Evolutionary conservation across 2,888 invertebrate species (phyloP), one percentile per base, ranked within the genome.

Genomic region (Apamea sordens): DNA sequence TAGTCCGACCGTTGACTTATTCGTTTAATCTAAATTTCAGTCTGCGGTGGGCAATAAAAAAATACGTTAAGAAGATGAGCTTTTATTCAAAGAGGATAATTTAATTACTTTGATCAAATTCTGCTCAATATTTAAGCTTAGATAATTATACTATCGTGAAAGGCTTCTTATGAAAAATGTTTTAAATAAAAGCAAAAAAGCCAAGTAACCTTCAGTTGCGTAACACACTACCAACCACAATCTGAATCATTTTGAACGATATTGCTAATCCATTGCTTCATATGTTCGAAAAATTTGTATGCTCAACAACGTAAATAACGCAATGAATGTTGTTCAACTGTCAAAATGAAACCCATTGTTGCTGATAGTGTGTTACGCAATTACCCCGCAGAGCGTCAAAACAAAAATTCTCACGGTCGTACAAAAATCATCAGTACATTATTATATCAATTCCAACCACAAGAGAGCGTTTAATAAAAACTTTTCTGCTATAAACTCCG

Each of bases 1-100:
- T 59, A 67, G 70, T 59, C 41, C n/a, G 73, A 83, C 24, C 83
- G 69, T 83, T 86, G 69, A 86, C 64, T 81, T 82, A 85, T 85
- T 73, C 70, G 44, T 69, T 76, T 64, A 69, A 72, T 82, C 76
- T 64, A 28, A 63, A 76, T 69, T 76, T 72, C 10, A 76, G 28
- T 82, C 71, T 85, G 76, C 10, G 76, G 64, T 56, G 41, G 61
- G 44, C 56, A 59, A 44, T 56, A 65, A 73, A 84, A 85, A n/a
- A 82, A 70, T 56, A 24, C 18, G 24, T 13, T 68, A 32, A 53
- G 24, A 61, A 71, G 7, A 56, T 74, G 13, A 75, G 47, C 8
- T 83, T 59, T 59, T 59, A 76, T 18, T 74, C 65, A 53, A 63
- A 71, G 63, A 36, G 72, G 28, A 75, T 85, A 68, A 72, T 70